A percentile compares a stretch with the other conserved stretches of the same genome.
These are phyloP conservation scores for Autographa pulchrina DNA, from an alignment of 2,888 invertebrate species.

Conservation along the genomic window DNA sequence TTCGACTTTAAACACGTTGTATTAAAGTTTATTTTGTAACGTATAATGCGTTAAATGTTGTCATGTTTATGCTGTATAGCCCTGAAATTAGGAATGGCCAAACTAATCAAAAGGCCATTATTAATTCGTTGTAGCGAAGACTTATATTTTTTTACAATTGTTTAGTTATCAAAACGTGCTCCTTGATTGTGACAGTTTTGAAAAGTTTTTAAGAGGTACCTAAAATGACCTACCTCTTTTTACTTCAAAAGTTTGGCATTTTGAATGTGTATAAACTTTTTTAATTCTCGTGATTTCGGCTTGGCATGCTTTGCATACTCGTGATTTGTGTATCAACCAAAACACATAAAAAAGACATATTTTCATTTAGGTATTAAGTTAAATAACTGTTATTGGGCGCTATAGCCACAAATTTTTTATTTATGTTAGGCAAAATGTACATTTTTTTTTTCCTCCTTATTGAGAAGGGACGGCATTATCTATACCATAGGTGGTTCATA, in stretches of 20 bases:
- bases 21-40: conserved; percentile 69
- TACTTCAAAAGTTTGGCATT: neutral
- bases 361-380: too few relatives aligned
- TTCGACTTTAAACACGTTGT: conserved; percentile 65
- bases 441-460: neutral
- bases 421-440: too few relatives aligned
- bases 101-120: conserved; percentile 83
- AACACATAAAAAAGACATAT: too few relatives aligned
- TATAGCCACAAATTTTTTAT: too few relatives aligned
- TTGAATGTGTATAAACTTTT: neutral
- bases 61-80: conserved; percentile 82
- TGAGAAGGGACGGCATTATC: too few relatives aligned
- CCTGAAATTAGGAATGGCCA: conserved; percentile 80
- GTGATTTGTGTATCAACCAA: neutral
- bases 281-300: neutral
- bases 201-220: conserved; percentile 20
- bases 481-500: too few relatives aligned
- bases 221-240: neutral
- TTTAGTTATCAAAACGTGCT: conserved; percentile 27
- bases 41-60: conserved; percentile 68
- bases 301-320: neutral
- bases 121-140: conserved; percentile 69
- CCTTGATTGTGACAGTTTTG: conserved; percentile 29
- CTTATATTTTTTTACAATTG: conserved; percentile 55
- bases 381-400: too few relatives aligned